Conservation (phyloP, 1,140 invertebrate genomes). For the Cylas formicarius region DNA sequence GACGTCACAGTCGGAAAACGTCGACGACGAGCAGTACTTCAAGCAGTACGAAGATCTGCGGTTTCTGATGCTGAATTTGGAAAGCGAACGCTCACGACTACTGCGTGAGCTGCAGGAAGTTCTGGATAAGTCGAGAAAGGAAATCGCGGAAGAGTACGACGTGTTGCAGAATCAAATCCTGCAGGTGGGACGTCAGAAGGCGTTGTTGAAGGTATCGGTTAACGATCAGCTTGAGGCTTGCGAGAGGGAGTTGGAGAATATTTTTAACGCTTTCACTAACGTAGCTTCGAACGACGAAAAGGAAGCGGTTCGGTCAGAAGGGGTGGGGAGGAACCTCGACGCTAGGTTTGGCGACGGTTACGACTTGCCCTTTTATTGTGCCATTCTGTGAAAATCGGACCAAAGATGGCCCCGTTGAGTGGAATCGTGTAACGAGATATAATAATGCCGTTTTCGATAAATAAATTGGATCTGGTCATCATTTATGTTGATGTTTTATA, state of each 20-base stretch:
- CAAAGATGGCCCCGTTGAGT: no score
- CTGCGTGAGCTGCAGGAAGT: slow-evolving; percentile 19
- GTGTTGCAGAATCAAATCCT: slow-evolving; percentile 20
- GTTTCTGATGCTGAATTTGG: slow-evolving; percentile 21
- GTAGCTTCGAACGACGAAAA: slow-evolving; percentile 5
- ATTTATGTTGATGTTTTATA: no score
- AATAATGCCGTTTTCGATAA: no score
- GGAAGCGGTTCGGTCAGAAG: slow-evolving; percentile 1
- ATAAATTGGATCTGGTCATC: no score
- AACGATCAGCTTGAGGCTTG: not conserved
- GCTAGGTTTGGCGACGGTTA: no score
- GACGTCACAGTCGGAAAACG: no score
- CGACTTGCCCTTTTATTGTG: no score
- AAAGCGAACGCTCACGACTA: slow-evolving; percentile 21
- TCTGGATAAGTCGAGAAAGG: slow-evolving; percentile 20
- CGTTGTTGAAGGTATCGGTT: not conserved
- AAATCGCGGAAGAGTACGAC: slow-evolving; percentile 23
- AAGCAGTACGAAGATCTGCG: slow-evolving; percentile 18
- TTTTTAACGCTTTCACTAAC: slow-evolving; percentile 21
- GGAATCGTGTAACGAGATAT: no score
- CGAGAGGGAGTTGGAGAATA: slow-evolving; percentile 13
- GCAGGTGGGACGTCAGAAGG: slow-evolving; percentile 18
- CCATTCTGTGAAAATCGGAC: no score
- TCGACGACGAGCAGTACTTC: slow-evolving; percentile 4
- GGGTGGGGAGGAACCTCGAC: no score